A percentile compares a stretch with the other conserved stretches of the same genome.
Conservation (phyloP, 2,888 invertebrate species). For the Dryadula phaetusa region DNA sequence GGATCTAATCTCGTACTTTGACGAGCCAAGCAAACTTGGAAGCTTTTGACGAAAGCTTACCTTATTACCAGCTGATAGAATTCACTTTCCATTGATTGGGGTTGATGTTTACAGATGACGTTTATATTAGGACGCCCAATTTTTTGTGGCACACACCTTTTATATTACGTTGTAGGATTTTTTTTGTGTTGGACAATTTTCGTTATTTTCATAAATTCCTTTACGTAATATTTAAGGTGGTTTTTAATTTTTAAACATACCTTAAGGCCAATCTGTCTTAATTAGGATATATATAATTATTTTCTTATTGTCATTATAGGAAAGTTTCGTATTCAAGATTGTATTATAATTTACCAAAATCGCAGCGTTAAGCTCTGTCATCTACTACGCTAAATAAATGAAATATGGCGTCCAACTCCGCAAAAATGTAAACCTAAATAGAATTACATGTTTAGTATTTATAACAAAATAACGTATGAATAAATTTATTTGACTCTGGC, state of each 20-base stretch:
- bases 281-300: no score
- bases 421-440: constrained; percentile 18
- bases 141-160: constrained; percentile 37
- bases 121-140: constrained; percentile 41
- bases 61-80: background rate
- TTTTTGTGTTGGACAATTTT: background rate
- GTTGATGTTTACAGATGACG: constrained; percentile 40
- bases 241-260: no score
- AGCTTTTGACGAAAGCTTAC: constrained; percentile 7
- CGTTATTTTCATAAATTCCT: background rate
- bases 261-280: no score
- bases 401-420: no score
- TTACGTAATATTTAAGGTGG: background rate
- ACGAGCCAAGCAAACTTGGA: constrained; percentile 38
- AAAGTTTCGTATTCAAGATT: no score
- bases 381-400: no score
- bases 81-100: background rate
- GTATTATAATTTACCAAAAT: no score
- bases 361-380: no score
- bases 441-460: constrained; percentile 30
- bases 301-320: no score
- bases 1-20: constrained; percentile 43
- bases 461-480: constrained; percentile 37
- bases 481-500: constrained; percentile 40
- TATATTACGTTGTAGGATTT: constrained; percentile 15